phyloP scores from a whole-genome alignment of 64 coral and sea anemone species.

The Pocillopora verrucosa region DNA sequence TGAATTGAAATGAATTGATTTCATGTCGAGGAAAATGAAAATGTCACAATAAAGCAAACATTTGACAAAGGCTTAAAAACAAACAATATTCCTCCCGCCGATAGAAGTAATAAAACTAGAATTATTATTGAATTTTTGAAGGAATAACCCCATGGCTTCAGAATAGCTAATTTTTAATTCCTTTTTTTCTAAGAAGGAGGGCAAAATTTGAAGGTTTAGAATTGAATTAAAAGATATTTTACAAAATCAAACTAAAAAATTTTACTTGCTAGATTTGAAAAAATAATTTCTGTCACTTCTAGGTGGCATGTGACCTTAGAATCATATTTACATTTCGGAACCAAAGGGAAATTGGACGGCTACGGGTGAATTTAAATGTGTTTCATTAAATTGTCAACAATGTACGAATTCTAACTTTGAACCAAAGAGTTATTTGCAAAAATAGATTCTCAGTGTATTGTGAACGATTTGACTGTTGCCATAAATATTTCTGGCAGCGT shows the following conservation, averaged over 20 bases:
- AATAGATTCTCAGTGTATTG: too few species aligned
- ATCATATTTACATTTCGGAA: neutral
- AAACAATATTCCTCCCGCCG: neutral
- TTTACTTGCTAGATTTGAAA: neutral
- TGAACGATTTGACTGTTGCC: neutral
- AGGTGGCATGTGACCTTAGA: neutral
- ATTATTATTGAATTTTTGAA: neutral
- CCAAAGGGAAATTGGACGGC: neutral
- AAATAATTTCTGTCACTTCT: neutral
- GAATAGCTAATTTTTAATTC: neutral
- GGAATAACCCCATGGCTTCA: too few species aligned
- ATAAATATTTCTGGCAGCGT: neutral
- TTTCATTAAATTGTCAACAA: too few species aligned
- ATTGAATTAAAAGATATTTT: neutral
- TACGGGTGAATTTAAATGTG: neutral
- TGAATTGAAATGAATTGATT: neutral
- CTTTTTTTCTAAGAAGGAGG: neutral
- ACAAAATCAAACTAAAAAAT: neutral
- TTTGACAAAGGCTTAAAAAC: neutral
- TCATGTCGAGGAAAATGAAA: neutral
- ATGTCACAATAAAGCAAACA: neutral
- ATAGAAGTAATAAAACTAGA: neutral
- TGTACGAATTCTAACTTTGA: too few species aligned
- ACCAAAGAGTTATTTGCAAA: too few species aligned
- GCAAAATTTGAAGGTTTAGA: neutral